These are phyloP conservation scores for Tricholauxania praeusta DNA, from an alignment of 2,888 invertebrate species.

Conservation along the genomic window DNA sequence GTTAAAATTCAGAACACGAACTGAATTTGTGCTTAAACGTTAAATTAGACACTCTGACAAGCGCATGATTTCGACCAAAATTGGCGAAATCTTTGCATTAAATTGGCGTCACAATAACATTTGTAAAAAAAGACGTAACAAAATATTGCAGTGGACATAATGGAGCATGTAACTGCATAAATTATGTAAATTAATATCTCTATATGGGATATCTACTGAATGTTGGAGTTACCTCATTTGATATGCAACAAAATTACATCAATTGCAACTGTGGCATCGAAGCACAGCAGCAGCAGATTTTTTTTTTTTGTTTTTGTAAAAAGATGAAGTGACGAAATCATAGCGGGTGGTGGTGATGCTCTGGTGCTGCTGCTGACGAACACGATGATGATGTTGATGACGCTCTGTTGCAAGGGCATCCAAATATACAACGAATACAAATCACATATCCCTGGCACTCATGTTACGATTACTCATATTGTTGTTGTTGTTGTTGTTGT, in stretches of 20 bases:
- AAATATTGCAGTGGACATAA: too few species aligned
- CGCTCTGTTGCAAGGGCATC: conserved; percentile 16
- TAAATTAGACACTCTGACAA: too few species aligned
- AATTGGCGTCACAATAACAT: too few species aligned
- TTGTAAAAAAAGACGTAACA: too few species aligned
- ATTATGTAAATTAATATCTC: too few species aligned
- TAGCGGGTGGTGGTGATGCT: conserved; percentile 37
- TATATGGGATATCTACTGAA: too few species aligned
- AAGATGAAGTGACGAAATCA: conserved; percentile 32
- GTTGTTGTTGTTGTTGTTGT: background rate
- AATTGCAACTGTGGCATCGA: background rate
- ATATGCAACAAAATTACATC: conserved; percentile 9
- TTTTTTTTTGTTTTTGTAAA: background rate
- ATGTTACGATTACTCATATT: background rate
- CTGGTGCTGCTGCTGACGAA: conserved; percentile 19
- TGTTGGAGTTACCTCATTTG: background rate
- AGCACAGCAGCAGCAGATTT: background rate
- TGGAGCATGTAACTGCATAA: too few species aligned
- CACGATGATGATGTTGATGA: background rate
- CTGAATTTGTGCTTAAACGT: too few species aligned
- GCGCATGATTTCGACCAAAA: too few species aligned
- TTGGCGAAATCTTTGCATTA: too few species aligned
- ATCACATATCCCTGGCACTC: conserved; percentile 8
- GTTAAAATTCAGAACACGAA: too few species aligned
- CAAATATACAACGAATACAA: conserved; percentile 25